Base-by-base conservation (phyloP, 1,140 invertebrate species). In the Drosophila nikananu region DNA sequence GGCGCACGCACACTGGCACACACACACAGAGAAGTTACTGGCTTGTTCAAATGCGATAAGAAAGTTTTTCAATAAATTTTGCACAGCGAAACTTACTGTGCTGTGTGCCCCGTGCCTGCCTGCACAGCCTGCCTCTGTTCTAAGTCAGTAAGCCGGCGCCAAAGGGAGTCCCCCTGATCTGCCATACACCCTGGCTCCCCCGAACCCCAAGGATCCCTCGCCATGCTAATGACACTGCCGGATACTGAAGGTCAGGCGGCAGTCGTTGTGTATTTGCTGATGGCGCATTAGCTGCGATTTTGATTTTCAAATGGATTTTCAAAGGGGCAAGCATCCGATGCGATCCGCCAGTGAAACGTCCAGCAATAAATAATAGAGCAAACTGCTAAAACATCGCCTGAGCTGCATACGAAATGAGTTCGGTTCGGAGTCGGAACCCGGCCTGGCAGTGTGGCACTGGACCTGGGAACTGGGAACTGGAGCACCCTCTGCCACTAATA, bases 31-130 rank as follows among this genome's bases (percentile, higher is more conserved):
- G 61, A 60, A 80, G 54, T 80, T 70, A 46, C 48, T 70, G 46
- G 58, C 72, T 90, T 80, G 78, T 82, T 65, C 86, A 83, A 84
- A 81, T 83, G 63, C 89, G 83, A 91, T 91, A 91, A 89, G 84
- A 91, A 91, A 91, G 87, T 91, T 91, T 91, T 91, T 91, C 89
- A 91, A 91, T 91, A 91, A 91, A 91, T 91, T 86, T 86, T 80
- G 60, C 82, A 70, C 70, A 68, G 81, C 78, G 81, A 84, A 87
- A 87, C 84, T 87, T 87, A 79, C 77, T 54, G 60, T n/a, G 10
- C 37, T 58, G n/a, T 51, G 48, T 27, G 48, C 15, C 32, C 35
- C n/a, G n/a, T 23, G 25, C 17, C 51, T 51, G 49, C 4, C 17
- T 51, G 49, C 13, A n/a, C 27, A 21, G 32, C n/a, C 52, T 49